Evolutionary conservation across 92 coral and sea anemone species (phyloP).

Genomic region (Epizoanthus rinbou): DNA sequence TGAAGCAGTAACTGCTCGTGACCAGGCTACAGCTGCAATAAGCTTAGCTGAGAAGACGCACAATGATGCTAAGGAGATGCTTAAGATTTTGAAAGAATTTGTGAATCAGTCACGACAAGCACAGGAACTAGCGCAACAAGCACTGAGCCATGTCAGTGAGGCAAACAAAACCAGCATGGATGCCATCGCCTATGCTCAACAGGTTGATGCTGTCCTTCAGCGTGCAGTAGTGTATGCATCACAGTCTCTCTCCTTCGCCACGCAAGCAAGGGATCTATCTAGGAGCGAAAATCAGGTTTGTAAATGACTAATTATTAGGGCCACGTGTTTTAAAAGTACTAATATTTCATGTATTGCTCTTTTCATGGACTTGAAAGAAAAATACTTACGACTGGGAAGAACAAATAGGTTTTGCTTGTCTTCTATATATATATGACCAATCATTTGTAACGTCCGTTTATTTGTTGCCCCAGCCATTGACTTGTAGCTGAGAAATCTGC

Average conservation of each 20-base stretch:
- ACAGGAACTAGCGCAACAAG: conserved; percentile 63
- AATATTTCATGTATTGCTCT: no score
- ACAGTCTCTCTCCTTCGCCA: conserved; percentile 57
- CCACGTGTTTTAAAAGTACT: no score
- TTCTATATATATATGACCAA: no score
- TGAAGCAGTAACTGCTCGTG: conserved; percentile 65
- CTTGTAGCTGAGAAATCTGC: no score
- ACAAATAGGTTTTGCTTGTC: no score
- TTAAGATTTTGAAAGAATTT: conserved; percentile 63
- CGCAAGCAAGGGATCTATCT: conserved; percentile 62
- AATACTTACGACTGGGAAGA: no score
- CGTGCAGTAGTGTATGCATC: conserved; percentile 64
- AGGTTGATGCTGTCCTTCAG: conserved; percentile 73
- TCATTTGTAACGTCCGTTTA: no score
- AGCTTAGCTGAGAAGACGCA: conserved; percentile 75
- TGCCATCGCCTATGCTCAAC: conserved; percentile 69
- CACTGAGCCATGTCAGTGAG: conserved; percentile 64
- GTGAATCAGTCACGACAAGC: conserved; percentile 71
- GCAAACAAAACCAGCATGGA: conserved; percentile 69
- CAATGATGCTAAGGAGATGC: conserved; percentile 77
- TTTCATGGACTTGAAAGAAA: no score
- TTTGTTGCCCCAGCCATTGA: no score
- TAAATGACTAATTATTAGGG: not conserved
- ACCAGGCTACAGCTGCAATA: conserved; percentile 69
- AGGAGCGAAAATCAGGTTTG: conserved; percentile 82